These are phyloP conservation scores for Pluvialis apricaria DNA, from an alignment of 2,113 vertebrate genomes.

Conservation along the genomic window DNA sequence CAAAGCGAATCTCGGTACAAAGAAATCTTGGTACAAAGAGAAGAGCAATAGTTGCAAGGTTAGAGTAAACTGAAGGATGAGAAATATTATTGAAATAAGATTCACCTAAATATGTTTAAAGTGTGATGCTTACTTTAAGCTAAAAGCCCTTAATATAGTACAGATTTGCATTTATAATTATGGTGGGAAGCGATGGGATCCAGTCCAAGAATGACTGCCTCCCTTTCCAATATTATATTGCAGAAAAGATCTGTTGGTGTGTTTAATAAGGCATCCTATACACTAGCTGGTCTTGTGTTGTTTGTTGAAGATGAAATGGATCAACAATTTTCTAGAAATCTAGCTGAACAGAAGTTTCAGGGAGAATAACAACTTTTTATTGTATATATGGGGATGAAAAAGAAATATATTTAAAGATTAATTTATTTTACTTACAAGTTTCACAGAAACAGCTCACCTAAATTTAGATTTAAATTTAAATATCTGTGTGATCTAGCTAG, in stretches of 20 bases:
- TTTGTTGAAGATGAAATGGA: background rate
- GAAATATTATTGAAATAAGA: background rate
- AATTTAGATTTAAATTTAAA: background rate
- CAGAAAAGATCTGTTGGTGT: background rate
- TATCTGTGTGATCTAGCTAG: background rate
- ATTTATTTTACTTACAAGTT: background rate
- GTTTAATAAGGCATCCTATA: background rate
- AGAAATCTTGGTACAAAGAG: background rate
- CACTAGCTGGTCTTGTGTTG: background rate
- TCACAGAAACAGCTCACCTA: background rate
- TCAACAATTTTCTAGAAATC: background rate
- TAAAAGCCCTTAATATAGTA: background rate
- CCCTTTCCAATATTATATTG: background rate
- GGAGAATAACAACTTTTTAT: background rate
- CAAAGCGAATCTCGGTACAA: background rate
- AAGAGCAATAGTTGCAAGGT: background rate
- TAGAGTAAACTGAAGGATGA: background rate
- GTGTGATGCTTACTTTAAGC: background rate
- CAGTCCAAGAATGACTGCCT: background rate
- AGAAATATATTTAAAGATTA: background rate
- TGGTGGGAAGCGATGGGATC: background rate
- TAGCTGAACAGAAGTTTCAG: background rate
- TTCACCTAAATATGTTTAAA: background rate
- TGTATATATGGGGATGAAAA: background rate
- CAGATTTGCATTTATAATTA: background rate